Evolutionary conservation across 2,113 vertebrate genomes (phyloP), one percentile per base, ranked within the genome.

Genomic region (Oreochromis tanganicae): DNA sequence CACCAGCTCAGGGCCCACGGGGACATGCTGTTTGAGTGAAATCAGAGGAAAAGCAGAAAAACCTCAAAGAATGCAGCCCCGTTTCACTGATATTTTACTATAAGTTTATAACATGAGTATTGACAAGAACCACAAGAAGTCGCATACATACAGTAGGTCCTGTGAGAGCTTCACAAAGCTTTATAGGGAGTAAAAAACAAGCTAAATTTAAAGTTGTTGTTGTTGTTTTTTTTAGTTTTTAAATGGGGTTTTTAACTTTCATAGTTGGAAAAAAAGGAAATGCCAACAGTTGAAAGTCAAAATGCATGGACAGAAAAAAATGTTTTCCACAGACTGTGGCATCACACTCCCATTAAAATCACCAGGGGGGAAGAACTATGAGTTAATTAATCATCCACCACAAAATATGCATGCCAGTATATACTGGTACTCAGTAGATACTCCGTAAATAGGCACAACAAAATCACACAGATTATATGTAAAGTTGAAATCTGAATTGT

Each of bases 321-420:
- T 83, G 5, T 87, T 54, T 82, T 73, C 50, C 79, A 78, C 38
- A 79, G 78, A 87, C 63, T 54, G 75, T 86, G 82, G 71, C 79
- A 24, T 86, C 63, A 80, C 52, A 71, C 12, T 85, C 48, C 36
- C 54, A 50, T 85, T 36, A 85, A 80, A 86, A 85, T 90, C 83
- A 90, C 91, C 90, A 87, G 71, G 29, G 90, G 92, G 86, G 34
- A 38, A 91, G 46, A 90, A 81, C 59, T 63, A 80, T 38, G 71
- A 89, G 79, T 83, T 89, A 94, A 93, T 92, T 91, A 95, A 91
- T 91, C 89, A 88, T 88, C 88, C 46, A 41, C 56, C 54, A 85
- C 81, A 89, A 88, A 85, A 92, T 90, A 85, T 2, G 29, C 87
- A 91, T 82, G 24, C 19, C 21, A 66, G 84, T 79, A 84, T 81